These are phyloP conservation scores for Elymnias hypermnestra DNA, from an alignment of 1,140 invertebrate genomes.

Conservation along the genomic window DNA sequence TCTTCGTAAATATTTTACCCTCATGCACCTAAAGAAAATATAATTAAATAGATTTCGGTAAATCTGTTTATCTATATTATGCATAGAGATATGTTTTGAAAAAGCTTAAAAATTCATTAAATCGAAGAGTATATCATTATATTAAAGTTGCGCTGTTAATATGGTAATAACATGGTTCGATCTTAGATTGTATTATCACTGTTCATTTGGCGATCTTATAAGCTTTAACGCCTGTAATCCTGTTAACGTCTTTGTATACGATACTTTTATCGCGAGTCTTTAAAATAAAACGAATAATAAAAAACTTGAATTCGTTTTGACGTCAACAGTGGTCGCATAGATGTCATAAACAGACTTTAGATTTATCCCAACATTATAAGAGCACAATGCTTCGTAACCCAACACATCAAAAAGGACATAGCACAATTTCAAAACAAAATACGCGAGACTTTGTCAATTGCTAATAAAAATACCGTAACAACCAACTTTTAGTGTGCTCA, in stretches of 20 bases:
- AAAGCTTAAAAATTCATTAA: too few species aligned
- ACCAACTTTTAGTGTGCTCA: slow-evolving; percentile 1
- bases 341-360: slow-evolving; percentile 65
- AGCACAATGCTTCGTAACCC: slow-evolving; percentile 52
- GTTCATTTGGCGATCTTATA: too few species aligned
- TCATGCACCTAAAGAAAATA: too few species aligned
- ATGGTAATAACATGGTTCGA: too few species aligned
- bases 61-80: too few species aligned
- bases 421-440: slow-evolving; percentile 56
- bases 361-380: slow-evolving; percentile 65
- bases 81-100: too few species aligned
- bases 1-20: too few species aligned
- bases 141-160: too few species aligned
- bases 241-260: slow-evolving; percentile 28
- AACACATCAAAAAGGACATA: slow-evolving; percentile 60
- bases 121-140: too few species aligned
- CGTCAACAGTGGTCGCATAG: slow-evolving; percentile 51
- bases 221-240: too few species aligned
- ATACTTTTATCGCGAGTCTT: slow-evolving; percentile 39
- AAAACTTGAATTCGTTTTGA: slow-evolving; percentile 59
- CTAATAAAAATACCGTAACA: slow-evolving; percentile 12
- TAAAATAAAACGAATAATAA: slow-evolving; percentile 58
- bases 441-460: slow-evolving; percentile 39
- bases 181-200: too few species aligned
- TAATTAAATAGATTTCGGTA: too few species aligned